Conservation (phyloP, 2,113 vertebrate genomes). For the Clarias macrocephalus region DNA sequence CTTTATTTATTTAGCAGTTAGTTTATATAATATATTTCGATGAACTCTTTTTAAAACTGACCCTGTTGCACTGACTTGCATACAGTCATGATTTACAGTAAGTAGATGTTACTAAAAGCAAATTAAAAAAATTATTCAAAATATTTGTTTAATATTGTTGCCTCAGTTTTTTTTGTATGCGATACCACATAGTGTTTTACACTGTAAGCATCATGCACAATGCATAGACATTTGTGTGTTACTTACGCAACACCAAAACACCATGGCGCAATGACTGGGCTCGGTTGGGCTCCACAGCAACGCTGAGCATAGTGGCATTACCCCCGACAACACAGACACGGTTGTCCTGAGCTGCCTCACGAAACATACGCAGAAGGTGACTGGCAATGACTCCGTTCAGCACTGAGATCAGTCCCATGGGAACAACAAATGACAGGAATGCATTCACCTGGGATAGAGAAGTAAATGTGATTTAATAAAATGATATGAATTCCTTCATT, state of each 20-base stretch:
- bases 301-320: conserved; percentile 82
- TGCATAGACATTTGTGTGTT: background rate
- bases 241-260: conserved; percentile 90
- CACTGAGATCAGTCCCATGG: conserved; percentile 87
- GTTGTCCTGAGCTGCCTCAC: conserved; percentile 86
- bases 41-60: background rate
- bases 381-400: conserved; percentile 93
- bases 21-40: background rate
- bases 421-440: conserved; percentile 89
- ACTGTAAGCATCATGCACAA: background rate
- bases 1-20: background rate
- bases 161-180: background rate
- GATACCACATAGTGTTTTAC: background rate
- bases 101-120: background rate
- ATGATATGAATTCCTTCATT: background rate
- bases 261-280: conserved; percentile 90
- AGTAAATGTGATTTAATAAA: background rate
- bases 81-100: background rate
- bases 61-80: too few species aligned
- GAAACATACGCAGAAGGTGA: conserved; percentile 90
- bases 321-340: conserved; percentile 78
- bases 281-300: conserved; percentile 85
- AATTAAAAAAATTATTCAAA: too few species aligned
- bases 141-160: background rate
- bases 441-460: conserved; percentile 77